Evolutionary conservation across 2,888 invertebrate species (phyloP).

Genomic region (Monochamus alternatus): DNA sequence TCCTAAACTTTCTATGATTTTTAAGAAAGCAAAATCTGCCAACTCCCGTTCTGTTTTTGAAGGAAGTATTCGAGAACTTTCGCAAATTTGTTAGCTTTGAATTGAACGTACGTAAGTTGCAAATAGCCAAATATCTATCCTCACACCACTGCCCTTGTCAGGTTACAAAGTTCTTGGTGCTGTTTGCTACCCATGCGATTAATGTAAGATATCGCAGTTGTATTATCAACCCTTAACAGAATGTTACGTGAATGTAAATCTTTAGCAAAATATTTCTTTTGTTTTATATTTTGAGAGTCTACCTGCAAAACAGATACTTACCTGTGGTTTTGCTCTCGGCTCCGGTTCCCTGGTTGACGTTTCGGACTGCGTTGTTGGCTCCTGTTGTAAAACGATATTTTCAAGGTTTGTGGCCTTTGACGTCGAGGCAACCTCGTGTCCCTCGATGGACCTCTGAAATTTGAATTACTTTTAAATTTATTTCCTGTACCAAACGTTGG

Average conservation of each 20-base stretch:
- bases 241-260: background rate
- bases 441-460: constrained; percentile 14
- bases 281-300: background rate
- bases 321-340: background rate
- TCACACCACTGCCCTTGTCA: constrained; percentile 13
- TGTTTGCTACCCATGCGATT: too few species aligned
- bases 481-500: background rate
- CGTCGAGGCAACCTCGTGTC: constrained; percentile 2
- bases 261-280: constrained; percentile 17
- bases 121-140: constrained; percentile 14
- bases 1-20: constrained; percentile 9
- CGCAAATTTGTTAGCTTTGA: constrained; percentile 11
- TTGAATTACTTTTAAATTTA: constrained; percentile 5
- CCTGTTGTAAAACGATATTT: background rate
- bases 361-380: constrained; percentile 3
- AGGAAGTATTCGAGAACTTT: constrained; percentile 25
- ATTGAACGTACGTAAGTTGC: constrained; percentile 3
- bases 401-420: constrained; percentile 2
- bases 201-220: too few species aligned
- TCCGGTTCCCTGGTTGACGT: background rate
- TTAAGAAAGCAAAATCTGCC: constrained; percentile 17
- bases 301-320: background rate
- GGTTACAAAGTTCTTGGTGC: constrained; percentile 6
- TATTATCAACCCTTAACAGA: background rate
- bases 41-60: constrained; percentile 39